These are phyloP conservation scores for Dilophus febrilis DNA, from an alignment of 2,888 invertebrate species.

Conservation along the genomic window DNA sequence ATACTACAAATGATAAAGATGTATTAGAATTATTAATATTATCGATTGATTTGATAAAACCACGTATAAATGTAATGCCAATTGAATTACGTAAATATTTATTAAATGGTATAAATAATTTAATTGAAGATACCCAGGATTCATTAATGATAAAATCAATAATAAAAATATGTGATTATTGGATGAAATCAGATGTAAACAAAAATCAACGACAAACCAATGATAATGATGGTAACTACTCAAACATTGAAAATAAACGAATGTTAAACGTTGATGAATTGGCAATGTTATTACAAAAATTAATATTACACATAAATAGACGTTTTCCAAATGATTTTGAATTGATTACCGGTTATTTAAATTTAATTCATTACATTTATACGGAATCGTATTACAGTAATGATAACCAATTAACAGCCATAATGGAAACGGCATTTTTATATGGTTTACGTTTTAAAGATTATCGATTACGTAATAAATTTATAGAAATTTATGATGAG, in stretches of 20 bases:
- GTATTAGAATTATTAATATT: slow-evolving; percentile 55
- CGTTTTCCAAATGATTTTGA: slow-evolving; percentile 80
- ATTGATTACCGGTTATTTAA: slow-evolving; percentile 78
- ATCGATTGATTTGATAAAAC: slow-evolving; percentile 85
- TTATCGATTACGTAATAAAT: slow-evolving; percentile 76
- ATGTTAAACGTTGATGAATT: slow-evolving; percentile 85
- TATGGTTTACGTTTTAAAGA: slow-evolving; percentile 80
- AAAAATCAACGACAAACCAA: slow-evolving; percentile 6
- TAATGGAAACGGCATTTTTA: slow-evolving; percentile 87
- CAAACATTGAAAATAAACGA: slow-evolving; percentile 39
- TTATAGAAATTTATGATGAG: slow-evolving; percentile 83
- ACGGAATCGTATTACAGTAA: slow-evolving; percentile 75
- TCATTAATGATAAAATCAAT: slow-evolving; percentile 72
- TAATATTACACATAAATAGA: slow-evolving; percentile 88
- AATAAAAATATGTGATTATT: slow-evolving; percentile 65
- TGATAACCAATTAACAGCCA: slow-evolving; percentile 76
- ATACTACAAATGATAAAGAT: slow-evolving; percentile 28
- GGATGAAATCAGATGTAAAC: too few relatives aligned
- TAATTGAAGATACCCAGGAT: slow-evolving; percentile 89
- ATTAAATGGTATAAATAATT: slow-evolving; percentile 73
- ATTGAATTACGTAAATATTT: slow-evolving; percentile 87
- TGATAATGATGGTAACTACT: slow-evolving; percentile 21
- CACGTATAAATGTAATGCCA: slow-evolving; percentile 84
- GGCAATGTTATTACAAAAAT: slow-evolving; percentile 78
- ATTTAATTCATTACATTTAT: slow-evolving; percentile 83